These are phyloP conservation scores for Melinopterus prodromus DNA, from an alignment of 2,888 invertebrate genomes.

Conservation along the genomic window DNA sequence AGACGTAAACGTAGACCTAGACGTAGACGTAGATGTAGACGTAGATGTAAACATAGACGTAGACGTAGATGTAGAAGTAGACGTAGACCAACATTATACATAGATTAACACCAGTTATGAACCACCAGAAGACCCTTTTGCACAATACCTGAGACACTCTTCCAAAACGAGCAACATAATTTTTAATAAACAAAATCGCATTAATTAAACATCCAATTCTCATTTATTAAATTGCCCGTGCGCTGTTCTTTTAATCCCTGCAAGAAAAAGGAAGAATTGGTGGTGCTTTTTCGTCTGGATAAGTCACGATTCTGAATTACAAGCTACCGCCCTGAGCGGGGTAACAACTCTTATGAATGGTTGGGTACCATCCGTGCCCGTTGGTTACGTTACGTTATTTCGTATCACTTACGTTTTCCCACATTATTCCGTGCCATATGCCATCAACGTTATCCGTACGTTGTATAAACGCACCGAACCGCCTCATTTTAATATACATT, in stretches of 20 bases:
- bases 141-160: neutral
- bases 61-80: too few species aligned
- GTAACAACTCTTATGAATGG: neutral
- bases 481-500: neutral
- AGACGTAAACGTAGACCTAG: too few species aligned
- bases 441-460: neutral
- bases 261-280: neutral
- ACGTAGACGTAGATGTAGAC: too few species aligned
- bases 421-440: neutral
- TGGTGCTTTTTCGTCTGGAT: neutral
- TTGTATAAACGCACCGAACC: neutral
- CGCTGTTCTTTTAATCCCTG: neutral
- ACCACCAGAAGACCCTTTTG: neutral
- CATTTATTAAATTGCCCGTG: neutral
- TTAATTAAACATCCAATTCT: neutral
- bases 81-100: too few species aligned
- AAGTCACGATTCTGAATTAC: constrained; percentile 4
- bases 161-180: neutral
- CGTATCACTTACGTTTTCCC: constrained; percentile 4
- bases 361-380: neutral
- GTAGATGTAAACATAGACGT: too few species aligned
- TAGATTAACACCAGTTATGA: too few species aligned
- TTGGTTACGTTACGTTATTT: neutral
- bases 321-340: neutral
- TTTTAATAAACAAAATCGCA: neutral